Conservation (phyloP, 92 coral and sea anemone species). For the Phenganax subtilis region DNA sequence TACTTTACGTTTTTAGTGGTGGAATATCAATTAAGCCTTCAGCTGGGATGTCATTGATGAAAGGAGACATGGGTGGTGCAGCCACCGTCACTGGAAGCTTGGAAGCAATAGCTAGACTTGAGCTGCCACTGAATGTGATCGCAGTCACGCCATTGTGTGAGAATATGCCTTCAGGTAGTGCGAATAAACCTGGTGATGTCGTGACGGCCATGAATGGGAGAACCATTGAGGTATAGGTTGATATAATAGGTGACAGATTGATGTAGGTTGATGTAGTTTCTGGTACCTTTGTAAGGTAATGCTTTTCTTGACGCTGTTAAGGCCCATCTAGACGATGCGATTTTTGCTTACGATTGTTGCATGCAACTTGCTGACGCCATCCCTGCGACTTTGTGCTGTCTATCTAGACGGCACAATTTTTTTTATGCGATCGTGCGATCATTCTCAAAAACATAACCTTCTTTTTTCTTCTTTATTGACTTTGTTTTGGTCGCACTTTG, state of each 20-base stretch:
- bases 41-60: slow-evolving; percentile 74
- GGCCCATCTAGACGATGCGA: too few relatives aligned
- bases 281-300: too few relatives aligned
- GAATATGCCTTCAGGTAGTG: slow-evolving; percentile 83
- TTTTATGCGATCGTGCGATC: too few relatives aligned
- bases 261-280: background rate
- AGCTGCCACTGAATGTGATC: slow-evolving; percentile 82
- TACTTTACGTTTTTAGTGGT: slow-evolving; percentile 54
- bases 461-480: too few relatives aligned
- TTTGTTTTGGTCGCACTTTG: too few relatives aligned
- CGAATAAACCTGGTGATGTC: slow-evolving; percentile 92
- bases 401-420: too few relatives aligned
- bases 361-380: too few relatives aligned
- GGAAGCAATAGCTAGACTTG: slow-evolving; percentile 74
- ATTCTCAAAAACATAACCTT: too few relatives aligned
- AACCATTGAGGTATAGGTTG: slow-evolving; percentile 71
- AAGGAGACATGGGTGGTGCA: slow-evolving; percentile 99
- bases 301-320: too few relatives aligned
- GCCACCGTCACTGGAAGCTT: slow-evolving; percentile 81
- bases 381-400: too few relatives aligned
- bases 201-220: slow-evolving; percentile 86
- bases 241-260: background rate
- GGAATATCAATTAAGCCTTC: slow-evolving; percentile 91
- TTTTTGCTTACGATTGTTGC: too few relatives aligned
- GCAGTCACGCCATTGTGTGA: slow-evolving; percentile 83